Evolutionary conservation across 2,888 invertebrate species (phyloP), one percentile per base, ranked within the genome.

Genomic region (Amphipoea oculea): DNA sequence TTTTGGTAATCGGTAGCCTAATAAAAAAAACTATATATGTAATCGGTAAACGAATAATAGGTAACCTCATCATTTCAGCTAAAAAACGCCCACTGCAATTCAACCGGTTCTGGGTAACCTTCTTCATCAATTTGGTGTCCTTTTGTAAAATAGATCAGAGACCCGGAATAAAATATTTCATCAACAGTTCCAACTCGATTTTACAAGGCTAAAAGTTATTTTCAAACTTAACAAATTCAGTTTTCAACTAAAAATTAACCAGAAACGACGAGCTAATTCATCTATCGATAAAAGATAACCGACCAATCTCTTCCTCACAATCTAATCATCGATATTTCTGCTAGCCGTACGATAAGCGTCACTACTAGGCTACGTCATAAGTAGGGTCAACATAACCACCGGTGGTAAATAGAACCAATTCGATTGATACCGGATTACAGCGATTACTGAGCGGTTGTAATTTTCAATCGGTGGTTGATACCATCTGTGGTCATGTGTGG

Each of bases 351-450:
- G 57, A 73, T 51, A 83, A 81, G 82, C 79, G 73, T 70, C 74
- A 81, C 74, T 82, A 79, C 76, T 78, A 81, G 84, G 85, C 76
- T 78, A 81, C 85, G 86, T 89, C 85, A 86, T 91, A 93, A 91
- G 92, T 93, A 93, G 88, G 93, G 94, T 93, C 93, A 92, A 90
- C 93, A 93, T 90, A 88, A 90, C 90, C 90, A 91, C 85, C 90
- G 88, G 89, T 86, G 89, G 87, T 88, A 87, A 89, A 91, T 89
- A 89, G 90, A 89, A 89, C 86, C 91, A 85, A 87, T 89, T 82
- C 89, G 92, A 94, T 95, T 92, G 93, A 93, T 92, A 90, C 86
- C 86, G 91, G 92, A 93, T 95, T 95, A 95, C 83, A 88, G 82
- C 90, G 94, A 95, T 94, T 93, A 94, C 92, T 76, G 82, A 86